Base-by-base conservation (phyloP, 2,113 vertebrate species). In the Hystrix cristata region DNA sequence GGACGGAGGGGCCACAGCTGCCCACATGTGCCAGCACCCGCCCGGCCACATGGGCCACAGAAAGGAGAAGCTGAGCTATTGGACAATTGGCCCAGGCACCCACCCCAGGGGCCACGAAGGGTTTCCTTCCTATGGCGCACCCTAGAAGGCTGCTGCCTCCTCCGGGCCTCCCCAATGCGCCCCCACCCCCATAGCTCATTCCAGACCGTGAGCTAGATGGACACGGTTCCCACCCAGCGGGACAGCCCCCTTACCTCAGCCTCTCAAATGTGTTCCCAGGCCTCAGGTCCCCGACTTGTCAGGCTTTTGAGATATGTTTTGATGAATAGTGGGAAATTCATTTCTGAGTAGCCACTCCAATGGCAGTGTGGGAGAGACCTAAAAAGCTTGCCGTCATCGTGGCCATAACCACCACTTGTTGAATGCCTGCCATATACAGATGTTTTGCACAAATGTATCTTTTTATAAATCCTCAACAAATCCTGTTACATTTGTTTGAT, bases 221-320 rank as follows among this genome's bases (percentile, higher is more conserved):
- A 29, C 46, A 11, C 38, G 55, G 31, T 9, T 59, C 60, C 88
- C 27, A 14, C 60, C 38, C 38, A 53, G 43, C 80, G 34, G 51
- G 27, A 19, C 67, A 53, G 7, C 5, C 21, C 92, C 67, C 31
- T 38, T 4, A 19, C n/a, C 76, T 48, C 55, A 2, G 76, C 19
- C 31, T 57, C 74, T 51, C 38, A 93, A 82, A 15, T n/a, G 12
- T 31, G 23, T 76, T 60, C 81, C 69, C 69, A 43, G 71, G 71
- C 69, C 83, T 76, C 59, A 59, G 80, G 72, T 51, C 78, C 31
- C 29, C 51, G 79, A 86, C 91, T 93, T 92, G 7, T 64, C 91
- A 78, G 18, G 59, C 81, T 92, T 80, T 81, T 21, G 14, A 78
- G 85, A 71, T 69, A 18, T 0, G 76, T 84, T 62, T 51, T 78